Base-by-base conservation (phyloP, 1,140 invertebrate species). In the Papilio polyxenes region DNA sequence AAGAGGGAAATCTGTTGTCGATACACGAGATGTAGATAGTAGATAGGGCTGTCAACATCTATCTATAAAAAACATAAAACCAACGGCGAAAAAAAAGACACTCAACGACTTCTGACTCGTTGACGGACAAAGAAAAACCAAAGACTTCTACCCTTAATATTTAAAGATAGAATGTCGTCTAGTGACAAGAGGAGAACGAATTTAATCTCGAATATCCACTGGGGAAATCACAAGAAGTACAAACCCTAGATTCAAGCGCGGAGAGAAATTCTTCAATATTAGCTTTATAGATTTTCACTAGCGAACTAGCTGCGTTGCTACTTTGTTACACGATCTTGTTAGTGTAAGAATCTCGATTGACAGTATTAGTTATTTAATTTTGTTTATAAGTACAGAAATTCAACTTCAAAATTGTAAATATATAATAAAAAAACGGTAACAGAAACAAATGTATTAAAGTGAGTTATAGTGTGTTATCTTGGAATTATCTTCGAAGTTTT, bases 261-360 rank as follows among this genome's bases (percentile, higher is more conserved):
- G 6, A 40, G 65, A 72, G 65, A 72, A 72, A 72, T 65, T 72
- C 13, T 72, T 13, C 31, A 72, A 37, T 37, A 72, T 72, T 72
- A 72, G 31, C 65, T 72, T 72, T 72, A 72, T 17, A 72, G 31
- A 72, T 72, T 72, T 72, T 72, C 65, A 72, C 65, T 72, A 17
- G 65, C 31, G 7, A 72, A 72, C 65, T 15, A 31, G 23, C 65
- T 15, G 10, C 65, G 31, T 72, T 6, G 13, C 62, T 69, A 69
- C 62, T 69, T 40, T 7, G 10, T 72, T 11, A 31, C 62, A 65
- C 9, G 62, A 65, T 65, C 15, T 65, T 65, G 10, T 13, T 10
- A 31, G 11, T 11, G 31, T 31, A 65, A 53, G 51, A 31, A 65
- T 62, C 7, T n/a, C 20, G n/a, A 62, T 62, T 3, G 56, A 62